Base-by-base conservation (phyloP, 2,113 vertebrate genomes). In the Indicator indicator region DNA sequence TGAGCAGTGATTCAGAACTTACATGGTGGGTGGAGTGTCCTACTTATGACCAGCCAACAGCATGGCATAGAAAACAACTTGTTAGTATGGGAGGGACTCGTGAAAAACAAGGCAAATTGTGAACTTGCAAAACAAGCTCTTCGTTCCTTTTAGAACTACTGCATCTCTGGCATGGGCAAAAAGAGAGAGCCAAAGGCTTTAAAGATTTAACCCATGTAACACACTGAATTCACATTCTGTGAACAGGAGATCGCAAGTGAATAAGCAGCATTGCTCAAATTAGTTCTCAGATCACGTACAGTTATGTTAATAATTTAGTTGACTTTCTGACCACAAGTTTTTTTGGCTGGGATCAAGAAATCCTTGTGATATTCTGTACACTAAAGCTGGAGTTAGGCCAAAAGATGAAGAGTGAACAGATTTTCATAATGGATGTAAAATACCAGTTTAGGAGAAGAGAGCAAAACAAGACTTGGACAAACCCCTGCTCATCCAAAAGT, bases 81-180 rank as follows among this genome's bases (percentile, higher is more conserved):
- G 64, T 71, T 89, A 58, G 23, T 60, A 64, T 4, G 32, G 84
- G 83, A 93, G 73, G 73, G 91, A 75, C 59, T 58, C 60, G 56
- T 79, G 67, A 83, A 96, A 95, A 95, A 85, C 82, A 89, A 93
- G 68, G 64, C 71, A 92, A 91, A 89, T 71, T 23, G 46, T 54
- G 67, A 93, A 86, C 90, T 75, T 69, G 92, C 52, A 83, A 63
- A 91, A 89, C 86, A 90, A 80, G 88, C 82, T 83, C 64, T 69
- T 85, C 6, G 2, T 36, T 83, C 48, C 54, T 68, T 85, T 70
- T 78, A 68, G 62, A 85, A 38, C 40, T 74, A 67, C 75, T 86
- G 36, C 73, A 86, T 81, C 75, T 90, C 79, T 83, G 70, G 69
- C 86, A 78, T 32, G 44, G 55, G 21, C 58, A 90, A 73, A 88